Base-by-base conservation (phyloP, 2,888 invertebrate genomes). In the Morpho deidamia region DNA sequence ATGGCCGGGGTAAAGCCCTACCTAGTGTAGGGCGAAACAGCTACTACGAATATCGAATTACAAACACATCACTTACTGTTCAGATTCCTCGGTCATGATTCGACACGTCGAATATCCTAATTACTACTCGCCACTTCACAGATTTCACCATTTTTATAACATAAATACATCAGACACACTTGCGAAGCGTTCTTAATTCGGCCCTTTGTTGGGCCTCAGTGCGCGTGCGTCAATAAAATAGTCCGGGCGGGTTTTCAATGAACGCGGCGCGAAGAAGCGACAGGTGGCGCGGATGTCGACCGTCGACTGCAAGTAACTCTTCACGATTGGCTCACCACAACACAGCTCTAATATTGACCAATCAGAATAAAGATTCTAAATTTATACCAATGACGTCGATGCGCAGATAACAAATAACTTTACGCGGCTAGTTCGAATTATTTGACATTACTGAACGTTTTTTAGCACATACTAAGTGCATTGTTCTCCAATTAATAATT, bases 21-120 rank as follows among this genome's bases (percentile, higher is more conserved):
- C 69, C 70, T 67, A 70, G 72, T 68, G 68, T 72, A 80, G 83
- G 83, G 81, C 81, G 79, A 80, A 75, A 73, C 76, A 72, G 70
- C 66, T 68, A 67, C 55, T 67, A 64, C 74, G 69, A 76, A 79
- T 82, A 70, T 68, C 79, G 76, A 76, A 76, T 72, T 66, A 74
- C 69, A 75, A 71, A 63, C 66, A 70, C 71, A 72, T 61, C 81
- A 93, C 95, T 95, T 91, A 96, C 95, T 95, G 95, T 92, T 96
- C 95, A 94, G 93, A 94, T 93, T 93, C 93, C 93, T 95, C 95
- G 94, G 95, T 95, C 95, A 95, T 96, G 95, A 91, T 95, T 95
- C 91, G 94, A 93, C 90, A 92, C 93, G 92, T 92, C 92, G 92
- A 94, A 94, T 93, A 93, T 92, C 92, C 93, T 95, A 95, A 93